A percentile compares a stretch with the other conserved stretches of the same genome.
phyloP scores from a whole-genome alignment of 2,888 invertebrate species.

The Metopia argyrocephala region DNA sequence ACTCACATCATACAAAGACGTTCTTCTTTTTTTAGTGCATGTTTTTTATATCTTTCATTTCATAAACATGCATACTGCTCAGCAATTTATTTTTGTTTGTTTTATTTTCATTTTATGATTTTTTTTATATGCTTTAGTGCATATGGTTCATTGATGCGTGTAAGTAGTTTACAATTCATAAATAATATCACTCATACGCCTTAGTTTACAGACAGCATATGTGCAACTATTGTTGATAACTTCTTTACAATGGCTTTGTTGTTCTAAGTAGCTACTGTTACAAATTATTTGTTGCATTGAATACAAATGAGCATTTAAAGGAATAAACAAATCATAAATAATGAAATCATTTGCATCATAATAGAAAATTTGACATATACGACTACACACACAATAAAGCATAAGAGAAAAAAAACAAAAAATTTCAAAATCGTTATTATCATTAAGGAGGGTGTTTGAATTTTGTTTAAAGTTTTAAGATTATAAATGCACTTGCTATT shows the following conservation, averaged over 20 bases:
- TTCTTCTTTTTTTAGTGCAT: too few species aligned
- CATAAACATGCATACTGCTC: too few species aligned
- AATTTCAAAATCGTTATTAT: too few species aligned
- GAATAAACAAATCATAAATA: constrained; percentile 1
- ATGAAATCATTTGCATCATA: constrained; percentile 16
- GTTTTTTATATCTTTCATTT: too few species aligned
- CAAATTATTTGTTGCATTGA: constrained; percentile 30
- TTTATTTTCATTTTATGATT: not conserved
- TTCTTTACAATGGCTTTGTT: not conserved
- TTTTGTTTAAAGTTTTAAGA: too few species aligned
- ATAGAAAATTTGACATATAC: not conserved
- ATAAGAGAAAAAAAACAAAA: too few species aligned
- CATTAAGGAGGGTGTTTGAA: too few species aligned
- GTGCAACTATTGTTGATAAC: not conserved
- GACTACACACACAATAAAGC: too few species aligned
- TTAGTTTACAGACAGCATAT: not conserved
- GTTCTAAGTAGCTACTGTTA: not conserved
- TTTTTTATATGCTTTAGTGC: not conserved
- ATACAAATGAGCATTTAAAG: constrained; percentile 3
- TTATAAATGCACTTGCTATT: too few species aligned
- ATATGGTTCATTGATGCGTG: constrained; percentile 23
- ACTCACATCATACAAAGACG: not conserved
- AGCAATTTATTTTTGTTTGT: not conserved
- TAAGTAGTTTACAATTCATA: constrained; percentile 4
- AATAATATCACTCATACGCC: constrained; percentile 25